phyloP scores from a whole-genome alignment of 2,797 vertebrate species.

The Danio kyathit region DNA sequence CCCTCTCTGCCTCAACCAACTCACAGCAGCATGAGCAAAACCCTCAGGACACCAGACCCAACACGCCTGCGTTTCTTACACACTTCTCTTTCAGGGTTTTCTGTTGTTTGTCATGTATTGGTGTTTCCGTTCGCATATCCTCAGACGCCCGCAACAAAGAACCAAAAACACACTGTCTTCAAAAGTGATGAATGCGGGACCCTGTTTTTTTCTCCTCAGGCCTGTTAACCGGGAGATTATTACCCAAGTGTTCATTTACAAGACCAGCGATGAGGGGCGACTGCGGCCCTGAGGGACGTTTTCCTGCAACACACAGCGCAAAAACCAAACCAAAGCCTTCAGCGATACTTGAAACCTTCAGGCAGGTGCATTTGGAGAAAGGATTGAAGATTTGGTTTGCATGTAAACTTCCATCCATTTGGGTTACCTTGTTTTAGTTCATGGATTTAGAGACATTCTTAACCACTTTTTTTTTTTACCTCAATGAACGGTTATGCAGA shows the following conservation, averaged over 20 bases:
- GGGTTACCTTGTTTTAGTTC: neutral
- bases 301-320: neutral
- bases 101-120: slow-evolving; percentile 50
- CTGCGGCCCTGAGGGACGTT: neutral
- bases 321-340: slow-evolving; percentile 6
- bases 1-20: slow-evolving; percentile 81
- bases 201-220: slow-evolving; percentile 53
- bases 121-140: slow-evolving; percentile 58
- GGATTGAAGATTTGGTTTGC: neutral
- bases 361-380: neutral
- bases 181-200: slow-evolving; percentile 63
- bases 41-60: slow-evolving; percentile 73
- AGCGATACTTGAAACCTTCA: neutral
- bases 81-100: slow-evolving; percentile 52
- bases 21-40: slow-evolving; percentile 48
- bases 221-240: slow-evolving; percentile 53
- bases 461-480: too few species aligned
- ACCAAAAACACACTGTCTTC: slow-evolving; percentile 68
- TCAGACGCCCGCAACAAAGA: slow-evolving; percentile 62
- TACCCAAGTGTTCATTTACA: slow-evolving; percentile 45
- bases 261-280: neutral
- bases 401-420: neutral
- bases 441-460: too few species aligned
- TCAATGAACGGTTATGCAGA: neutral
- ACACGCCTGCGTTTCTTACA: slow-evolving; percentile 65